Evolutionary conservation across 2,888 invertebrate genomes (phyloP).

Genomic region (Lasius fuliginosus): DNA sequence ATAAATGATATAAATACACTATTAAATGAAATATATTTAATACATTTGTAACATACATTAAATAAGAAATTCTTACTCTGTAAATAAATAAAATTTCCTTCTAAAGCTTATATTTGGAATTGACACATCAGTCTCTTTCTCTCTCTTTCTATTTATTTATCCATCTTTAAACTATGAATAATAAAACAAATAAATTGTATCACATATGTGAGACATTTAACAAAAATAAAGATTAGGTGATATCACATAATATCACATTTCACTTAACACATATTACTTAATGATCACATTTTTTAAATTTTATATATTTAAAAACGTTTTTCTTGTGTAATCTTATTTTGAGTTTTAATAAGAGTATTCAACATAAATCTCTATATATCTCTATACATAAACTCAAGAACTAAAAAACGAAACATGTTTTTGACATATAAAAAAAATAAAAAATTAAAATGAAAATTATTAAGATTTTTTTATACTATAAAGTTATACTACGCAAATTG

Average conservation of each 20-base stretch:
- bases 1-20: neutral
- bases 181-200: neutral
- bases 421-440: neutral
- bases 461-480: neutral
- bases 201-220: neutral
- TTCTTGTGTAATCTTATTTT: neutral
- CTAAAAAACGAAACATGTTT: neutral
- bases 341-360: neutral
- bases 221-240: neutral
- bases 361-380: neutral
- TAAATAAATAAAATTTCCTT: neutral
- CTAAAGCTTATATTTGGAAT: neutral
- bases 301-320: too few relatives aligned
- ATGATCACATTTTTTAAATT: too few relatives aligned
- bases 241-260: too few relatives aligned
- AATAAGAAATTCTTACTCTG: neutral
- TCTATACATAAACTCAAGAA: neutral
- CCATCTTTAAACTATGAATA: neutral
- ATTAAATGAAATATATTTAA: constrained; percentile 1
- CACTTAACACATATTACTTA: too few relatives aligned
- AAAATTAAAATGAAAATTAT: neutral
- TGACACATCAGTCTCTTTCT: neutral
- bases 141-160: neutral
- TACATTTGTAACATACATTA: neutral
- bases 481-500: neutral